Base-by-base conservation (phyloP, 2,888 invertebrate species). In the Drosophila subsilvestris region DNA sequence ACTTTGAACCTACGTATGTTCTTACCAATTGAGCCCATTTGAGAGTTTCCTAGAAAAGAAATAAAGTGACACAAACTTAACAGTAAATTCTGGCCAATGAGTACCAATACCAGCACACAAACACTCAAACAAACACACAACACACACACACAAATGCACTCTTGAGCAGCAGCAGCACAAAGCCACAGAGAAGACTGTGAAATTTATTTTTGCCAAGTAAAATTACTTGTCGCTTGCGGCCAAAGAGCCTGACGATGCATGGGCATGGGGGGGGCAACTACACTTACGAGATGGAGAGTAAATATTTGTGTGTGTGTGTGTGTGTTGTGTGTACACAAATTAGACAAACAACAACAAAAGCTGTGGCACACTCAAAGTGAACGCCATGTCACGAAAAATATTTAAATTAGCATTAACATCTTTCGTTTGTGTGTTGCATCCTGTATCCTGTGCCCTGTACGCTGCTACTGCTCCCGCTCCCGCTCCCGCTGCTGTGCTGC, bases 381-480 rank as follows among this genome's bases (percentile, higher is more conserved):
- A 75, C 74, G 85, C 80, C 89, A 87, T 88, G 90, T 91, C 91
- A 91, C 90, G 90, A 75, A 87, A 91, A 90, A 91, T 91, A 90
- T 91, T 87, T 84, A 90, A 91, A 91, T 91, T 87, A 90, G 79
- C 89, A 84, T 87, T 83, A 83, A 79, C 78, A 90, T 88, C 80
- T 73, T 67, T 68, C 67, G 62, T 66, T 72, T 76, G 69, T 79
- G 60, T 63, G 63, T 37, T 25, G 58, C 17, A 25, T 37, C 12
- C 32, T 37, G 32, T 14, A 2, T 6, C 37, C 37, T 7, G 37
- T 2, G 6, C 6, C 37, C 37, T 37, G 7, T 37, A 12, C 5
- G 65, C 44, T 20, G 58, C 47, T 49, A n/a, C n/a, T n/a, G n/a
- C n/a, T n/a, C n/a, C n/a, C n/a, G n/a, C n/a, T n/a, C n/a, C n/a